Conservation (phyloP, 2,797 vertebrate genomes). For the Pachyuromys duprasi region DNA sequence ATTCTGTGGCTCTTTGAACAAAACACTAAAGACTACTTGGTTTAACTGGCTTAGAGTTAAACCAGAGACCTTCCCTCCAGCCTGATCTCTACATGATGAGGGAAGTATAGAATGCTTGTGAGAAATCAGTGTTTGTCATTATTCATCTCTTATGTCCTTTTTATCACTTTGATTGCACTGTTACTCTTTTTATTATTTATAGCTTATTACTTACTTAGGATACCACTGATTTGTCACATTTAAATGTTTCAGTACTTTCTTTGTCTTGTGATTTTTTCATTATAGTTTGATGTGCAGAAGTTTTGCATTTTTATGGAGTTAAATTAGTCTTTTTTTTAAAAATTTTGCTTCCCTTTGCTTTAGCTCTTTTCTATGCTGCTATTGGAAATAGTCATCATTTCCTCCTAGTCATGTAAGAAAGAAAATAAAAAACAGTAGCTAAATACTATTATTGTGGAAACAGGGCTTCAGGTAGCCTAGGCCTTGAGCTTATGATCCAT, state of each 20-base stretch:
- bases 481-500: background rate
- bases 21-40: constrained; percentile 1
- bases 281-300: background rate
- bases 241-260: background rate
- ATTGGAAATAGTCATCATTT: background rate
- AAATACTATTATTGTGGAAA: background rate
- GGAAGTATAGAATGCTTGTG: background rate
- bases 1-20: background rate
- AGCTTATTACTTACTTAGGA: background rate
- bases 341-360: background rate
- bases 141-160: background rate
- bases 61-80: background rate
- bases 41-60: constrained; percentile 15
- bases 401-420: background rate
- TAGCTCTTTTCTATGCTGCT: background rate
- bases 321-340: background rate
- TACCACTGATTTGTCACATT: background rate
- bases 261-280: background rate
- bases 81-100: background rate
- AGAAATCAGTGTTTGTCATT: background rate
- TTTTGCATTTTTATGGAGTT: background rate
- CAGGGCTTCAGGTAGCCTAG: background rate
- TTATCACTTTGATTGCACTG: background rate
- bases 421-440: background rate
- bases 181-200: background rate